Conservation (phyloP, 2,888 invertebrate genomes). For the Nesidiocoris tenuis region DNA sequence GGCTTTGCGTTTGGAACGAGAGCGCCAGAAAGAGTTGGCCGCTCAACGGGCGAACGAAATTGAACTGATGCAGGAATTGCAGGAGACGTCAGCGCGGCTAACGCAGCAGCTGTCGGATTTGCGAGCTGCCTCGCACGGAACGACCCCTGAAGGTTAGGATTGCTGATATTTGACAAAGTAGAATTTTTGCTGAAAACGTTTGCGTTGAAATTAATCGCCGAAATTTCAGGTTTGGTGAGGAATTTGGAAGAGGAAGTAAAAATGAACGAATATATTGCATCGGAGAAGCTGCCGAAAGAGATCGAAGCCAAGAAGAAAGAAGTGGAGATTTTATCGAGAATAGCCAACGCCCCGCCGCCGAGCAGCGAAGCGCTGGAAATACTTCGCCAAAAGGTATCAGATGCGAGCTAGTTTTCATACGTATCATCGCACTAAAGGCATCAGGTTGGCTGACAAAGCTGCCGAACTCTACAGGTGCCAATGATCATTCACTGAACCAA, state of each 20-base stretch:
- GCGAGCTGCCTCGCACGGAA: slow-evolving; percentile 55
- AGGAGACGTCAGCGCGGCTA: slow-evolving; percentile 62
- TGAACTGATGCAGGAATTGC: slow-evolving; percentile 57
- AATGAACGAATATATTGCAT: slow-evolving; percentile 71
- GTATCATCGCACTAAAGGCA: neutral
- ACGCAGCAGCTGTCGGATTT: slow-evolving; percentile 67
- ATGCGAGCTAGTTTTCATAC: no score
- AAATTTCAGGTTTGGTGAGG: slow-evolving; percentile 63
- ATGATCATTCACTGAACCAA: no score
- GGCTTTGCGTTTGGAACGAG: slow-evolving; percentile 61
- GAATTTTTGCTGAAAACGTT: no score
- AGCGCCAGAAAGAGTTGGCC: slow-evolving; percentile 61
- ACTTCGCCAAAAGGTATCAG: slow-evolving; percentile 62
- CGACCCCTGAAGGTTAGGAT: slow-evolving; percentile 62
- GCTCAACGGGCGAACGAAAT: slow-evolving; percentile 62
- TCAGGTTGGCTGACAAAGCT: no score
- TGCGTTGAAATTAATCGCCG: no score
- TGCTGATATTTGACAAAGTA: no score
- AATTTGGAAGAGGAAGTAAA: slow-evolving; percentile 74
- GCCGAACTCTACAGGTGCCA: no score
- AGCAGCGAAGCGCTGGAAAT: slow-evolving; percentile 47
- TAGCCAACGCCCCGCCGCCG: slow-evolving; percentile 64
- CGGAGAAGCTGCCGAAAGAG: slow-evolving; percentile 78
- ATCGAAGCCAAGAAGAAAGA: slow-evolving; percentile 64
- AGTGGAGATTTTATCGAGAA: slow-evolving; percentile 67